These are phyloP conservation scores for Drosophila pseudoobscura DNA, from an alignment of 1,140 invertebrate genomes.

Conservation along the genomic window DNA sequence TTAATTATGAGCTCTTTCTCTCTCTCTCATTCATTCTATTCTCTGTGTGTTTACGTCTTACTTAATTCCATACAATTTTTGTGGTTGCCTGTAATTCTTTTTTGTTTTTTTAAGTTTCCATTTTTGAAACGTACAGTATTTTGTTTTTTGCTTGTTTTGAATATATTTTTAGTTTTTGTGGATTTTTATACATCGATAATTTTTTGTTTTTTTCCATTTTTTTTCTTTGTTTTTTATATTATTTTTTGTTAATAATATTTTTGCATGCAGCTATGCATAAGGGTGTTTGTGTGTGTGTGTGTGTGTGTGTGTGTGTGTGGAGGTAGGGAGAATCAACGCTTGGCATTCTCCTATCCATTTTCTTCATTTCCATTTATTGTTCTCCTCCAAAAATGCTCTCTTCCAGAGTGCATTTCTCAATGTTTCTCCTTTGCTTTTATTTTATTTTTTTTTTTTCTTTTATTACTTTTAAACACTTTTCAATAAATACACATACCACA, in stretches of 20 bases:
- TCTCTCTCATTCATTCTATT: slow-evolving; percentile 40
- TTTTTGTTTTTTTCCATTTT: slow-evolving; percentile 6
- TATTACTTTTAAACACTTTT: neutral
- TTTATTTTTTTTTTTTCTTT: neutral
- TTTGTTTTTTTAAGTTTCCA: too few relatives aligned
- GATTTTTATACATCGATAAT: slow-evolving; percentile 5
- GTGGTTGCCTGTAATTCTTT: too few relatives aligned
- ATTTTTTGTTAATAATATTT: neutral
- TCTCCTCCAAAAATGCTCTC: slow-evolving; percentile 18
- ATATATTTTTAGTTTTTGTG: slow-evolving; percentile 9
- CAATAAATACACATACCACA: too few relatives aligned
- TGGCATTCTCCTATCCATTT: slow-evolving; percentile 19
- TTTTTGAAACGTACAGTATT: too few relatives aligned
- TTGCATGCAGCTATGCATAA: slow-evolving; percentile 29
- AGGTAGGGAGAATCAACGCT: slow-evolving; percentile 22
- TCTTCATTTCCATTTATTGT: neutral
- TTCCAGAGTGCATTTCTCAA: slow-evolving; percentile 18
- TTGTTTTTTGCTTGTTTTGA: neutral
- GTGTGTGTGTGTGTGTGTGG: slow-evolving; percentile 9
- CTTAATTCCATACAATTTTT: too few relatives aligned
- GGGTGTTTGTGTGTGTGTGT: slow-evolving; percentile 1
- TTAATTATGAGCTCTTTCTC: slow-evolving; percentile 2
- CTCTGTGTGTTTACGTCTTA: slow-evolving; percentile 21
- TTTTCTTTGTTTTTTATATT: neutral
- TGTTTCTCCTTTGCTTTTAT: neutral